These are phyloP conservation scores for Allophyes oxyacanthae DNA, from an alignment of 2,888 invertebrate species.

Conservation along the genomic window DNA sequence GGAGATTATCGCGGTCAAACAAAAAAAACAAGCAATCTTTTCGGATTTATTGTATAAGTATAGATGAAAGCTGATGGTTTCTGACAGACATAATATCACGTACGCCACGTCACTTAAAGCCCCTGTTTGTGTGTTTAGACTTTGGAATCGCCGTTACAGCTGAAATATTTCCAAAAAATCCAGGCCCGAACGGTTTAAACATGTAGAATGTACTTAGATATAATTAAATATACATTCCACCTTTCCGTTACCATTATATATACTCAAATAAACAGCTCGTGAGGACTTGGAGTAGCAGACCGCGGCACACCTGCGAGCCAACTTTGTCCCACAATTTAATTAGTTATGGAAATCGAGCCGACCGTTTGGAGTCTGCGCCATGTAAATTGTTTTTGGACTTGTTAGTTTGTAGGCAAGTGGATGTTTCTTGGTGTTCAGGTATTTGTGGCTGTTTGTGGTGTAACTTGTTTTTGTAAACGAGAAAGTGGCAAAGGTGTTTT, in stretches of 20 bases:
- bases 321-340: slow-evolving; percentile 71
- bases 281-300: slow-evolving; percentile 44
- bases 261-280: slow-evolving; percentile 49
- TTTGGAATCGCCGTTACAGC: too few relatives aligned
- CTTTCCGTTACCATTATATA: slow-evolving; percentile 28
- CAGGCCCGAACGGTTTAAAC: too few relatives aligned
- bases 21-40: too few relatives aligned
- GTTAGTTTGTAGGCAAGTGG: slow-evolving; percentile 53
- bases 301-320: slow-evolving; percentile 66
- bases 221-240: slow-evolving; percentile 13
- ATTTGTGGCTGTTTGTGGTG: slow-evolving; percentile 17
- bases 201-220: too few relatives aligned
- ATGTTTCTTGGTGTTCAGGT: slow-evolving; percentile 45
- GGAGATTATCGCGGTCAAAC: too few relatives aligned
- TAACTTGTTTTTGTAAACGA: neutral
- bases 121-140: too few relatives aligned
- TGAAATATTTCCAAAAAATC: too few relatives aligned
- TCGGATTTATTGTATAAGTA: too few relatives aligned
- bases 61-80: too few relatives aligned
- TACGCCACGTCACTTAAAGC: too few relatives aligned
- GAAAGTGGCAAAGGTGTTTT: too few relatives aligned
- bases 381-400: slow-evolving; percentile 64
- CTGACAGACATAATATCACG: too few relatives aligned
- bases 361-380: slow-evolving; percentile 55
- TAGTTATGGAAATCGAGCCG: slow-evolving; percentile 75